Conservation (phyloP, 2,113 vertebrate genomes). For the Hippocampus abdominalis region DNA sequence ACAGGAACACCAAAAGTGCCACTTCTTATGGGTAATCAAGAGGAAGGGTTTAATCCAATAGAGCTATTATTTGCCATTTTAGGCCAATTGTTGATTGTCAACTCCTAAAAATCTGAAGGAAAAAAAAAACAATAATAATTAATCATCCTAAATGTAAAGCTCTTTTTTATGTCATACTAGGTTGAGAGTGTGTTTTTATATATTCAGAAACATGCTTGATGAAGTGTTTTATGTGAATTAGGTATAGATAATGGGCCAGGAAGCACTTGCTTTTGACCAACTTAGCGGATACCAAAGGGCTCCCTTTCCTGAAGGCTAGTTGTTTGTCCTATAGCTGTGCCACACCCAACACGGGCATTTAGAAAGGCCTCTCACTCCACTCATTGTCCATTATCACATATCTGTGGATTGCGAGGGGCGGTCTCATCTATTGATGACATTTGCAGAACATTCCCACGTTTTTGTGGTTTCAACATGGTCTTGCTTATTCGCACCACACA, state of each 20-base stretch:
- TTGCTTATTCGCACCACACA: neutral
- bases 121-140: neutral
- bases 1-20: neutral
- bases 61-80: neutral
- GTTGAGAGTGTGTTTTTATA: neutral
- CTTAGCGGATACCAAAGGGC: no score
- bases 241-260: neutral
- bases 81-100: neutral
- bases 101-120: neutral
- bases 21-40: neutral
- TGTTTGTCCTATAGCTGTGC: slow-evolving; percentile 28
- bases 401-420: neutral
- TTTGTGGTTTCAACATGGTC: neutral
- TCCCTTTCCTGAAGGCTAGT: neutral
- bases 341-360: slow-evolving; percentile 23
- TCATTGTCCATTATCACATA: neutral
- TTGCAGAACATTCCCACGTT: neutral
- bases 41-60: neutral
- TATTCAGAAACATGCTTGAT: no score
- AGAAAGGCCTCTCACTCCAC: slow-evolving; percentile 9
- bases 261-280: neutral
- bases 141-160: neutral
- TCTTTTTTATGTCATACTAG: neutral
- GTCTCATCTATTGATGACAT: neutral
- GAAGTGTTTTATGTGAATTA: neutral